Conservation (phyloP, 2,888 invertebrate genomes). For the Drosophila macrospina region DNA sequence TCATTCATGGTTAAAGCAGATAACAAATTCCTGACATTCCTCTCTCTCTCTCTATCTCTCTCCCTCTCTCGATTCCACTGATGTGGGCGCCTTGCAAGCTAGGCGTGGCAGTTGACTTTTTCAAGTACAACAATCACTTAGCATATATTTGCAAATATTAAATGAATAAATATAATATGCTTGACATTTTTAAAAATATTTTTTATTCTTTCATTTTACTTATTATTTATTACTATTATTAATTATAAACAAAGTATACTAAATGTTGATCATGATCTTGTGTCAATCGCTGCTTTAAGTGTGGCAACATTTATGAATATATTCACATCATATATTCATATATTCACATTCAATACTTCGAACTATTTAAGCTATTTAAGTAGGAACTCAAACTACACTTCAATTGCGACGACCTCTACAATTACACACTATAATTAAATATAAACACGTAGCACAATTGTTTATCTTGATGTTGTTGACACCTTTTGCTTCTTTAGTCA, state of each 20-base stretch:
- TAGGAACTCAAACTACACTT: neutral
- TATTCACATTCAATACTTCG: too few species aligned
- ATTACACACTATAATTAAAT: neutral
- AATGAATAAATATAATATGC: neutral
- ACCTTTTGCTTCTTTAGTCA: neutral
- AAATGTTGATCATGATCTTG: too few species aligned
- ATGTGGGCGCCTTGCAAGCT: constrained; percentile 13
- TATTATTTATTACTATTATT: neutral
- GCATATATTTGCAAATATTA: constrained; percentile 6
- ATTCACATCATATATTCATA: too few species aligned
- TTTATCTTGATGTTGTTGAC: neutral
- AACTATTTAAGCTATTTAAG: neutral
- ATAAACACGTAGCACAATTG: neutral
- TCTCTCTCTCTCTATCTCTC: too few species aligned
- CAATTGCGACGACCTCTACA: neutral
- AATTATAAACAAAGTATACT: too few species aligned
- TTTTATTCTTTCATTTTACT: neutral
- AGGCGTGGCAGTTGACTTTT: constrained; percentile 4
- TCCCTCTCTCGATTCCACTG: constrained; percentile 8
- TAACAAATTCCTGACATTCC: constrained; percentile 66
- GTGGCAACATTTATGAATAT: too few species aligned
- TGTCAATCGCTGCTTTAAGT: too few species aligned
- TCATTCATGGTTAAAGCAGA: constrained; percentile 79
- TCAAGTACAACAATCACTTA: constrained; percentile 14
- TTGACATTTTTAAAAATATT: neutral